A percentile compares a stretch with the other conserved stretches of the same genome.
These are phyloP conservation scores for Poecilia picta DNA, from an alignment of 2,797 vertebrate genomes.

Conservation along the genomic window DNA sequence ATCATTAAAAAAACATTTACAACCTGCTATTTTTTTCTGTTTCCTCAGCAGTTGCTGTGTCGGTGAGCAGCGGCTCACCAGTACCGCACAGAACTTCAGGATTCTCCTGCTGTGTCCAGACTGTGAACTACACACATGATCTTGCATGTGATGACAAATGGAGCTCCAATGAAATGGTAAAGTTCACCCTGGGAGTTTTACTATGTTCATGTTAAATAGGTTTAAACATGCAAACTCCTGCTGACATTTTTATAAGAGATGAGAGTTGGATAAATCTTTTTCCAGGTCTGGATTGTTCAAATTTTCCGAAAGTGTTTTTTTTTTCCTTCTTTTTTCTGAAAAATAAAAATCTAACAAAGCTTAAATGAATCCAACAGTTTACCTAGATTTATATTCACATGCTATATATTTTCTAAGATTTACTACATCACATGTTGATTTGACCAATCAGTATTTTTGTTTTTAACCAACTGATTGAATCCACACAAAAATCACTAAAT, in stretches of 20 bases:
- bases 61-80: rapidly evolving
- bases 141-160: slow-evolving; percentile 24
- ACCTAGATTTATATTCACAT: background rate
- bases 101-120: slow-evolving; percentile 17
- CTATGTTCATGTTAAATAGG: background rate
- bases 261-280: background rate
- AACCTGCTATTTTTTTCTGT: background rate
- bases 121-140: rapidly evolving
- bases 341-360: background rate
- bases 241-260: background rate
- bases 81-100: rapidly evolving
- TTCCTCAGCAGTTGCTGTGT: rapidly evolving
- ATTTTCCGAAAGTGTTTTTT: background rate
- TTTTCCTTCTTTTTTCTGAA: background rate
- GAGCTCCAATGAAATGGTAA: slow-evolving; percentile 25
- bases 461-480: background rate
- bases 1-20: background rate
- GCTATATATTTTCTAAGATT: background rate
- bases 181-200: background rate
- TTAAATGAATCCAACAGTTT: background rate
- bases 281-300: background rate
- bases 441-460: background rate
- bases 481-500: background rate
- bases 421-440: background rate
- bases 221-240: background rate